Percentiles rank a stretch among this genome's conserved stretches.
These are phyloP conservation scores for Aplocera efformata DNA, from an alignment of 2,888 invertebrate genomes.

Conservation along the genomic window DNA sequence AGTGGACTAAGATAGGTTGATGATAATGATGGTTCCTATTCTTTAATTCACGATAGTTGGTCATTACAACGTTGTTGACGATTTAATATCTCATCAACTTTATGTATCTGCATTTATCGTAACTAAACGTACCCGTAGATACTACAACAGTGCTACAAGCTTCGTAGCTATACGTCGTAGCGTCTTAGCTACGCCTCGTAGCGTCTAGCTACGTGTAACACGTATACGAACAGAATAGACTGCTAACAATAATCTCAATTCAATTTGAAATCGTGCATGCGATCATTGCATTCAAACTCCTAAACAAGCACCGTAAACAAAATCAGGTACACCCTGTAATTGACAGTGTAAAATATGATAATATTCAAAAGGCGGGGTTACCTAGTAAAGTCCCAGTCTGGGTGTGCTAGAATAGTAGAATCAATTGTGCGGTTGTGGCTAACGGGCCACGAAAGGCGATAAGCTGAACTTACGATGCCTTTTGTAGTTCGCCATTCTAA, in stretches of 20 bases:
- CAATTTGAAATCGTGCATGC: neutral
- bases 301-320: constrained; percentile 42
- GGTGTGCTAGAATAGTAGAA: constrained; percentile 51
- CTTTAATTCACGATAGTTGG: too few relatives aligned
- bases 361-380: constrained; percentile 56
- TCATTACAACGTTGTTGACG: too few relatives aligned
- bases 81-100: too few relatives aligned
- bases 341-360: constrained; percentile 64
- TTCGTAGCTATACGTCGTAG: too few relatives aligned
- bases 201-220: neutral
- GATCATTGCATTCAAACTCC: constrained; percentile 27
- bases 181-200: too few relatives aligned
- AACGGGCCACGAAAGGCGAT: constrained; percentile 67
- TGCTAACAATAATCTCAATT: neutral
- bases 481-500: constrained; percentile 54
- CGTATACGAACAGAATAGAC: neutral
- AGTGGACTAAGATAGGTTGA: too few relatives aligned
- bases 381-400: constrained; percentile 49
- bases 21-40: too few relatives aligned
- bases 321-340: constrained; percentile 41
- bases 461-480: constrained; percentile 70
- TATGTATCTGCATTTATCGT: too few relatives aligned
- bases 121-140: too few relatives aligned
- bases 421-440: constrained; percentile 69
- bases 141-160: too few relatives aligned